Evolutionary conservation across 1,140 invertebrate genomes (phyloP).

Genomic region (Papilio aristodemus): DNA sequence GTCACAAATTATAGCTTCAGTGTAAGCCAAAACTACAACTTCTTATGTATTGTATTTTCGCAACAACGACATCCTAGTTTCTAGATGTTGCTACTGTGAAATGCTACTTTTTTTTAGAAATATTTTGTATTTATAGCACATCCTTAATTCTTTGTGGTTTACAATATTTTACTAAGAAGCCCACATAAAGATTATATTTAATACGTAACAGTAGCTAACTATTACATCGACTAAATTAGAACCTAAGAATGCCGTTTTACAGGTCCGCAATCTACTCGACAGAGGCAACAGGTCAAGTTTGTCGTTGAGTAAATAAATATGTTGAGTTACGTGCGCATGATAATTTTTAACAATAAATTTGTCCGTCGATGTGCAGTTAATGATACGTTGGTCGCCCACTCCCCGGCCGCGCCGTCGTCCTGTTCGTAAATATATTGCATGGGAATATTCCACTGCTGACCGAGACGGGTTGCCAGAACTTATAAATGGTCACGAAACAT

Average conservation of each 20-base stretch:
- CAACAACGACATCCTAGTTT: too few relatives aligned
- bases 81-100: too few relatives aligned
- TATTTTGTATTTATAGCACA: neutral
- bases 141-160: neutral
- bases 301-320: slow-evolving; percentile 26
- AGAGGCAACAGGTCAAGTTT: slow-evolving; percentile 7
- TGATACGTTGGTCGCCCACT: slow-evolving; percentile 23
- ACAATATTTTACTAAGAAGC: neutral
- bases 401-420: neutral
- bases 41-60: too few relatives aligned
- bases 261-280: slow-evolving; percentile 2
- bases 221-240: slow-evolving; percentile 11
- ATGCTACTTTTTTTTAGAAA: neutral
- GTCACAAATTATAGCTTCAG: too few relatives aligned
- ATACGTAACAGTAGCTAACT: neutral
- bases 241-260: slow-evolving; percentile 6
- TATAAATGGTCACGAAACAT: neutral
- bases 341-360: slow-evolving; percentile 31
- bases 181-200: neutral
- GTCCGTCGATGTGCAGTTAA: slow-evolving; percentile 25
- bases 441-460: neutral
- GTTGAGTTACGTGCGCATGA: slow-evolving; percentile 18
- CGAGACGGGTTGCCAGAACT: neutral
- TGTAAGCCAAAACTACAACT: too few relatives aligned
- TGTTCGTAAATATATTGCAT: slow-evolving; percentile 10